Conservation (phyloP, 92 coral and sea anemone species). For the Epizoanthus stellaris region DNA sequence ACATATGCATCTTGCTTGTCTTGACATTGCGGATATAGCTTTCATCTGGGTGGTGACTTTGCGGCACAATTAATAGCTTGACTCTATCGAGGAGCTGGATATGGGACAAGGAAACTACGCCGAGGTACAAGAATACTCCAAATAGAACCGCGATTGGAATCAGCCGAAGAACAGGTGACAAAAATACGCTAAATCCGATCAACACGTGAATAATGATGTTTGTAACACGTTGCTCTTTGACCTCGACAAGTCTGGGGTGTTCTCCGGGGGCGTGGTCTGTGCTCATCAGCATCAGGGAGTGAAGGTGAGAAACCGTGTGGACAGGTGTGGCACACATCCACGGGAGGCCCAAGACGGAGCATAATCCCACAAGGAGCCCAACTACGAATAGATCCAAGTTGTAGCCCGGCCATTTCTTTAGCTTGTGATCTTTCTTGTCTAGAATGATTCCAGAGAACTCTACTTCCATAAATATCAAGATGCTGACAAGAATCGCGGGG, state of each 20-base stretch:
- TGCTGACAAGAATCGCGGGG: conserved; percentile 96
- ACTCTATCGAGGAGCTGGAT: conserved; percentile 89
- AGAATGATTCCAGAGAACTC: conserved; percentile 94
- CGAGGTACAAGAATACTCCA: conserved; percentile 94
- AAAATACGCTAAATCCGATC: conserved; percentile 84
- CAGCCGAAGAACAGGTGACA: conserved; percentile 85
- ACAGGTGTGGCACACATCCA: conserved; percentile 99
- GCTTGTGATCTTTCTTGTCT: conserved; percentile 96
- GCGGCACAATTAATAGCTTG: conserved; percentile 79
- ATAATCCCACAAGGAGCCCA: conserved; percentile 87
- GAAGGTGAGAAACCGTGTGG: conserved; percentile 96
- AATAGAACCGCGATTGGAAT: conserved; percentile 93
- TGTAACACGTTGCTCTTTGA: conserved; percentile 93
- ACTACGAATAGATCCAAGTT: conserved; percentile 92
- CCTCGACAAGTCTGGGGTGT: conserved; percentile 81
- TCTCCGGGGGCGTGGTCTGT: conserved; percentile 97
- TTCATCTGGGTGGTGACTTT: conserved; percentile 91
- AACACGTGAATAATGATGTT: conserved; percentile 91
- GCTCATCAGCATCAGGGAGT: conserved; percentile 84
- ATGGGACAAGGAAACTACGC: conserved; percentile 90
- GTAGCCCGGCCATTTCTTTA: conserved; percentile 96
- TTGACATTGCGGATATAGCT: conserved; percentile 79
- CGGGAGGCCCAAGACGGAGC: conserved; percentile 93
- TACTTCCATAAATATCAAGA: conserved; percentile 95
- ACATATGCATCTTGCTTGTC: conserved; percentile 90